Evolutionary conservation across 2,113 vertebrate genomes (phyloP), one percentile per base, ranked within the genome.

Genomic region (Triplophysa siluroides): DNA sequence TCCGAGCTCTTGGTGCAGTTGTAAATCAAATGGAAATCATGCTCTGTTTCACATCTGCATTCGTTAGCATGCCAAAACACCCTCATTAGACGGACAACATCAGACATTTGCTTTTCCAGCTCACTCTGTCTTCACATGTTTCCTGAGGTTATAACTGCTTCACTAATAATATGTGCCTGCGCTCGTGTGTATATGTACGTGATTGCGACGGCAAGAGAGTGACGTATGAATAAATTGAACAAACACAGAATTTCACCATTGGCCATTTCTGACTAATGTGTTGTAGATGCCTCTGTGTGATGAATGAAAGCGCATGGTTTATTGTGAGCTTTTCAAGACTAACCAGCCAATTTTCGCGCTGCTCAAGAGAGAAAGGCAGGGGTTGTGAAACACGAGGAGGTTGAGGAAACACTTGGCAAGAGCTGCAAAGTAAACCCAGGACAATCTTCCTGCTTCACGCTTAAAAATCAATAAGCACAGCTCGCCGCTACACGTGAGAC

Each of bases 371-470:
- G 50, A 52, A 52, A 52, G 50, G 69, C 4, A 77, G 87, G 0
- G n/a, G 73, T 56, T 69, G 33, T 38, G 47, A 78, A 84, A 87
- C 81, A 64, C 78, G 60, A 74, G 83, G 43, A 83, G 85, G 86
- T 79, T 41, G 77, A 76, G 84, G 80, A 82, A 79, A 80, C 81
- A 76, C 77, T 78, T 91, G 91, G 90, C 90, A 90, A 87, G 80
- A 60, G 78, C 81, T 0, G 0, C 87, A 63, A 88, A 86, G 87
- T 87, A 91, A 92, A 89, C 52, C 86, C 88, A 88, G 87, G 85
- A 86, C 13, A 2, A 83, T 82, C 78, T 87, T 90, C 87, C 88
- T 80, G 82, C 86, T 79, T 84, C 67, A 70, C 74, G 66, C 87
- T 78, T 87, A 90, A 83, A 88, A 87, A 78, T 64, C 56, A 84